Evolutionary conservation across 2,113 vertebrate species (phyloP), one percentile per base, ranked within the genome.

Genomic region (Sturnus vulgaris): DNA sequence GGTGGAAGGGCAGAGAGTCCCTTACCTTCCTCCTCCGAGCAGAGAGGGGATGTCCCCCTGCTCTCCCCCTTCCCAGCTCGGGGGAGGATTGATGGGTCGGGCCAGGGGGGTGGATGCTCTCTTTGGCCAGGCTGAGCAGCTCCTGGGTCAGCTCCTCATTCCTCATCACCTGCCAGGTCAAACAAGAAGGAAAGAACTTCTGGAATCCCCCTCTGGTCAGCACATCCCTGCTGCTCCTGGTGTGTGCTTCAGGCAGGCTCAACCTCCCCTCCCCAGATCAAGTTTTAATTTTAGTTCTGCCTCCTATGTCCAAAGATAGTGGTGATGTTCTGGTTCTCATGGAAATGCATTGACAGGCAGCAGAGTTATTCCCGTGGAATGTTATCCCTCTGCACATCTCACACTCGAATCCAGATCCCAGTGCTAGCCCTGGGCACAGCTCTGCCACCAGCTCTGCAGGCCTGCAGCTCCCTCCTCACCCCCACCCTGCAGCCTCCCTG

Each of bases 81-180:
- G 31, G 84, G 3, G 92, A 76, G 19, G 94, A 42, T 56, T 93
- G 96, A 1, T 94, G 53, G 5, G 96, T 96, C 15, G 60, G 8
- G 15, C 81, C 72, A 4, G 88, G 40, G 10, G 94, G 68, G 17
- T 35, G 91, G 79, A 80, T 70, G 49, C 96, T 93, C 52, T 87
- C 77, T 42, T 86, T 97, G 35, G 97, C 98, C 95, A 99, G 77
- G 2, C 82, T 96, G 52, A 99, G 97, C 79, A 99, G 96, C 94
- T 99, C 98, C 10, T 82, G 71, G 40, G 98, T 98, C 93, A 99
- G 96, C 93, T 98, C 97, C 49, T 98, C 97, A 1, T 97, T 98
- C 93, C 98, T 98, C 35, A 82, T 40, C 47, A 97, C 89, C 98
- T 98, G 82, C 28, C 72, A 53, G 60, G 37, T 35, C 44, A 81